These are phyloP conservation scores for Silurus asotus DNA, from an alignment of 2,113 vertebrate genomes.

Conservation along the genomic window DNA sequence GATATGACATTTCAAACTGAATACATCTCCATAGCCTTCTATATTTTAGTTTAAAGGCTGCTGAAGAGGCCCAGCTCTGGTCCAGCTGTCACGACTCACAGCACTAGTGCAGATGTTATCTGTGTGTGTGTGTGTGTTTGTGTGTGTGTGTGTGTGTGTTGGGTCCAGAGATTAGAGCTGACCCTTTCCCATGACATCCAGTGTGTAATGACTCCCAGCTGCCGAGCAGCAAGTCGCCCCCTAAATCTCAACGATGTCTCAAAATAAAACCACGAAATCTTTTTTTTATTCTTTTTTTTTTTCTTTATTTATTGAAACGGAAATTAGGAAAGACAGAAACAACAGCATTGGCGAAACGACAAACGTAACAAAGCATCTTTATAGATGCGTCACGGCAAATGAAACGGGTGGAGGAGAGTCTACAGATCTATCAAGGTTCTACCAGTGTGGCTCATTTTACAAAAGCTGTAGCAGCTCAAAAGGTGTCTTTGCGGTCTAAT, in stretches of 20 bases:
- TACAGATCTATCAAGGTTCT: background rate
- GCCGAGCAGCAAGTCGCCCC: background rate
- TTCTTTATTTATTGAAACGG: constrained; percentile 35
- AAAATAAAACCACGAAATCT: background rate
- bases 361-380: constrained; percentile 22
- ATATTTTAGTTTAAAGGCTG: background rate
- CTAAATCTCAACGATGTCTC: background rate
- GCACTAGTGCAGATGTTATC: background rate
- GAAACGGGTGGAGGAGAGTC: background rate
- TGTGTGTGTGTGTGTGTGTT: background rate
- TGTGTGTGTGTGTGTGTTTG: too few species aligned
- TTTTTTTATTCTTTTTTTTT: too few species aligned
- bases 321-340: background rate
- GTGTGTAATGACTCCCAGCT: constrained; percentile 28
- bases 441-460: background rate
- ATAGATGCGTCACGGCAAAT: constrained; percentile 5
- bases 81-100: constrained; percentile 1
- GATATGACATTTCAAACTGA: background rate
- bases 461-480: background rate
- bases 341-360: background rate
- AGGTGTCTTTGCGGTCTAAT: background rate
- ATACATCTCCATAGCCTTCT: background rate
- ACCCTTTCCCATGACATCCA: constrained; percentile 33
- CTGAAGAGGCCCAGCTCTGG: background rate
- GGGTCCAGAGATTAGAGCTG: constrained; percentile 17